Percentiles rank a stretch among this genome's conserved stretches.
phyloP scores from a whole-genome alignment of 1,140 invertebrate species.

The Achroia grisella region DNA sequence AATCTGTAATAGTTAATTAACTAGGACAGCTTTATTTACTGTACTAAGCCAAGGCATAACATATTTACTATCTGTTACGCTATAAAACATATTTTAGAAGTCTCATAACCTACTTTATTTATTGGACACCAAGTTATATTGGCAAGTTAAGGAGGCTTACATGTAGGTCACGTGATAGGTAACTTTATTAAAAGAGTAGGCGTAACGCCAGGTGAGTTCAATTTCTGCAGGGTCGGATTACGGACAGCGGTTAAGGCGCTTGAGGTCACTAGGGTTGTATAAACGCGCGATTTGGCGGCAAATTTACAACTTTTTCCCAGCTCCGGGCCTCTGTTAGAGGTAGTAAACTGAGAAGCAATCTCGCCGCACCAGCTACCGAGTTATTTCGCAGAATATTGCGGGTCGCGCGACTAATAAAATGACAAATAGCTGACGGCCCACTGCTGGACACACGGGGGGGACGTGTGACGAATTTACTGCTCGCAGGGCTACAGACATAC shows the following conservation, averaged over 20 bases:
- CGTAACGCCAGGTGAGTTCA: constrained; percentile 33
- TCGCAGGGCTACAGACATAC: no score
- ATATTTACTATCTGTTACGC: no score
- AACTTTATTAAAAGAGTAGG: constrained; percentile 18
- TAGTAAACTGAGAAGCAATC: constrained; percentile 68
- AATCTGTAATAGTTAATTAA: no score
- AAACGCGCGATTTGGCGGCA: constrained; percentile 61
- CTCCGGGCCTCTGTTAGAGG: constrained; percentile 41
- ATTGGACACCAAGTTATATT: no score
- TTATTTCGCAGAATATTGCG: constrained; percentile 68
- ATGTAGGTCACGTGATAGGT: background rate
- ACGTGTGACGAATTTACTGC: constrained; percentile 1
- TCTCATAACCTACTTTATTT: no score
- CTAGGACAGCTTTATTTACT: no score
- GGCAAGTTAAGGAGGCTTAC: no score
- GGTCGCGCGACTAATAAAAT: constrained; percentile 66
- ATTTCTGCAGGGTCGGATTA: constrained; percentile 40
- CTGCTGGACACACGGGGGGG: constrained; percentile 12
- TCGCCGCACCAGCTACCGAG: constrained; percentile 48
- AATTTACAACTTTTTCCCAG: constrained; percentile 68
- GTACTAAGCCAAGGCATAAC: no score
- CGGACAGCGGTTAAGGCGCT: constrained; percentile 32
- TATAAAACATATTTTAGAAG: background rate
- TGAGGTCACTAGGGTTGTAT: constrained; percentile 56
- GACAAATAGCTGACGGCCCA: constrained; percentile 54